Base-by-base conservation (phyloP, 2,888 invertebrate species). In the Conus canariensis region DNA sequence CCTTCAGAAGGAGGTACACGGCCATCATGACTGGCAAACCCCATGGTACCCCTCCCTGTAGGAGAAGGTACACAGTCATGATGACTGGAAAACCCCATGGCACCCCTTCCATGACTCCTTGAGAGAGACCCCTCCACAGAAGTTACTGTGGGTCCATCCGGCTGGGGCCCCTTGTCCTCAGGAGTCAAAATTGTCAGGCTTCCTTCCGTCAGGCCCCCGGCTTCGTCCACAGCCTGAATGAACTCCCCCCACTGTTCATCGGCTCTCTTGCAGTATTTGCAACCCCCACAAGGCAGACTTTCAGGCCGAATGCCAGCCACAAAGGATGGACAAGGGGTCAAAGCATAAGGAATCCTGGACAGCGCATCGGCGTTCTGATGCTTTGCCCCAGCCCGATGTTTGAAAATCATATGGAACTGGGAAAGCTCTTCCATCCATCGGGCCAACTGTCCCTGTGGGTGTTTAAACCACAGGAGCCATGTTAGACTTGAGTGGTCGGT, bases 381-480 rank as follows among this genome's bases (percentile, higher is more conserved):
- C 56, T 90, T 70, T 58, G 60, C 82, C 16, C 91, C 91, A 3
- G 87, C 77, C 0, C 91, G 82, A 30, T 92, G 91, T 14, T 74
- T 56, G 1, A 92, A 74, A 6, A 30, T 22, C 90, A 93, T 90
- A 70, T 93, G 85, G 86, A 92, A 93, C 77, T 93, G 92, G 10
- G 85, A 67, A 7, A 93, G 85, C 64, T 92, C 92, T 59, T 93
- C 92, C 12, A 92, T 25, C 93, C 92, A 93, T 67, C 93, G 56
- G 6, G 92, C 92, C 16, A 93, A 30, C 67, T 93, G 92, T 19
- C 92, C 92, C 30, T 91, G 89, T 19, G 90, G 58, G 22, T 86
- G 45, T 19, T 86, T 86, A n/a, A 86, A 86, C 19, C n/a, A n/a
- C n/a, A n/a, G n/a, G n/a, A n/a, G n/a, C n/a, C 86, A 67, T 5